Conservation (phyloP, 1,140 invertebrate species). For the Samia ricini region DNA sequence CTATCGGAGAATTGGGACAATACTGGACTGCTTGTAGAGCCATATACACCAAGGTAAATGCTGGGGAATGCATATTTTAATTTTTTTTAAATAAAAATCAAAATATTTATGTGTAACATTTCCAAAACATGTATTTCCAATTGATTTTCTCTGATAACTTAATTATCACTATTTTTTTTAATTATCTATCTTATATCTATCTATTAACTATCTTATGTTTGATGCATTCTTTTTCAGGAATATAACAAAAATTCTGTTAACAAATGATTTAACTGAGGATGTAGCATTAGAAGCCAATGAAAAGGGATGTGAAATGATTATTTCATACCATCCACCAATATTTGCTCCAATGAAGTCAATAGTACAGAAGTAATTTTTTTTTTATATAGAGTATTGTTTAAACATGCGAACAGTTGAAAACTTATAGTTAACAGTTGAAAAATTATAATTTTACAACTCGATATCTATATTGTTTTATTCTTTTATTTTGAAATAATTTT, state of each 20-base stretch:
- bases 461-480: conserved; percentile 8
- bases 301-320: conserved; percentile 86
- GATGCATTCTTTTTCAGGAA: conserved; percentile 43
- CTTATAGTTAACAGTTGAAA: too few species aligned
- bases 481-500: conserved; percentile 32
- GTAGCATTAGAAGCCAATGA: conserved; percentile 91
- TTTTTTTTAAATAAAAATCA: too few species aligned
- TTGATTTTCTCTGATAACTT: too few species aligned
- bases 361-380: conserved; percentile 85
- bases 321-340: conserved; percentile 97
- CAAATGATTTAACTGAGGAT: conserved; percentile 95
- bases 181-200: too few species aligned
- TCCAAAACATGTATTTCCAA: too few species aligned
- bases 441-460: background rate
- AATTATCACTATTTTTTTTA: too few species aligned
- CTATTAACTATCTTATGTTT: background rate
- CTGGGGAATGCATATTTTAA: background rate
- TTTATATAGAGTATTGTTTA: background rate
- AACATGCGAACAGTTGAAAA: too few species aligned
- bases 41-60: conserved; percentile 77
- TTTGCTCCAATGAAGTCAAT: conserved; percentile 91
- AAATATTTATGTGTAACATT: too few species aligned
- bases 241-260: conserved; percentile 87
- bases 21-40: conserved; percentile 94
- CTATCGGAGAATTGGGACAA: conserved; percentile 96